Evolutionary conservation across 2,113 vertebrate species (phyloP), one percentile per base, ranked within the genome.

Genomic region (Gobiocypris rarus): DNA sequence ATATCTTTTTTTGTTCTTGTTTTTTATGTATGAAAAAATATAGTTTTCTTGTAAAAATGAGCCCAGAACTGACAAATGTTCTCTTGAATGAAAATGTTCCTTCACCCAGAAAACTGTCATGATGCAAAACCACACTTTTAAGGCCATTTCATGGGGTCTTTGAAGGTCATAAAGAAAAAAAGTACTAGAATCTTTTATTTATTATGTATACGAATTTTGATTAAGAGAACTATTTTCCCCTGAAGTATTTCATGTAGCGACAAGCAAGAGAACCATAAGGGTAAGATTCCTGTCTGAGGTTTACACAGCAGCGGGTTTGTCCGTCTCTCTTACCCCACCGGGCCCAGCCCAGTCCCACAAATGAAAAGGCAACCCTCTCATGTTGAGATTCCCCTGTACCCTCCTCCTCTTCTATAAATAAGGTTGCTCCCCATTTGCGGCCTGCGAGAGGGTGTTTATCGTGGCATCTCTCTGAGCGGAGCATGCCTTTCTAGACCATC

Each of bases 331-430:
- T 38, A 38, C 38, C 38, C 38, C 5, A 38, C 38, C 38, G 38
- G 38, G 38, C 38, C 75, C 58, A 63, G 41, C 58, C 73, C 58
- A 52, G 14, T 14, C 83, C 86, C 84, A 41, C 74, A 86, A 90
- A 92, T 88, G 86, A 41, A 89, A 90, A 93, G 75, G 70, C 77
- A 89, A 91, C 90, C 79, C 81, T 86, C 75, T 74, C 81, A 63
- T 69, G 58, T 80, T 84, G 81, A 82, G 28, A 0, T 41, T 24
- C 76, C 56, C 74, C 24, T 54, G 71, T 38, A 85, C 88, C 80
- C 74, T 80, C 87, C 74, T 80, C 87, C 50, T 83, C 41, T n/a
- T 70, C 79, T 86, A 61, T 83, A 58, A 54, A 28, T 76, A 74
- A 45, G 22, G 56, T 81, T 63, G 3, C 73, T 61, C 63, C 54